These are phyloP conservation scores for Cygnus buccinator DNA, from an alignment of 2,113 vertebrate species.

Conservation along the genomic window DNA sequence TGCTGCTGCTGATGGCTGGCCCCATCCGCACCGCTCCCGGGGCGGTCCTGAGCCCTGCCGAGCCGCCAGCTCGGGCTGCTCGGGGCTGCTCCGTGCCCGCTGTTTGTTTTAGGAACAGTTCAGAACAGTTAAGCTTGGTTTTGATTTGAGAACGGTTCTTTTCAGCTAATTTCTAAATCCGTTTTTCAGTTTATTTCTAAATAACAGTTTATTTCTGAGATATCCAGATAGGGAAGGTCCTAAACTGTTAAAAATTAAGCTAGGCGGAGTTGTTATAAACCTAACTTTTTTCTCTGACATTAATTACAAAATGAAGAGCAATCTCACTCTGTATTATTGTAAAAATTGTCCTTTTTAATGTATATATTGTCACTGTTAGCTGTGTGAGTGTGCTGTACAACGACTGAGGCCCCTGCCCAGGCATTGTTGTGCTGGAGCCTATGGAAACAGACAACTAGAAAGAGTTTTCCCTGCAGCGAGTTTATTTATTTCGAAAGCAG, in stretches of 20 bases:
- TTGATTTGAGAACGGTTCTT: too few species aligned
- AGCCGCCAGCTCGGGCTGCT: too few species aligned
- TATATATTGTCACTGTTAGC: neutral
- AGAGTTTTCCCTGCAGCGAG: neutral
- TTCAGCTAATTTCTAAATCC: too few species aligned
- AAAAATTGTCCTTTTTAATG: neutral
- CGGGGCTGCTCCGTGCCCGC: too few species aligned
- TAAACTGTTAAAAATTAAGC: neutral
- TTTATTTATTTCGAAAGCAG: neutral
- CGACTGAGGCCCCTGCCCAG: neutral
- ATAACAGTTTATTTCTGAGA: neutral
- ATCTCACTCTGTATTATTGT: neutral
- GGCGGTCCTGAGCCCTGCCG: too few species aligned
- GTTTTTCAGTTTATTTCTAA: too few species aligned
- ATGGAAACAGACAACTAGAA: rapidly evolving
- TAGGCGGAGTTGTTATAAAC: neutral
- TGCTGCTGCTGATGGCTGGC: neutral
- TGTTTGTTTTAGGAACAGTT: too few species aligned
- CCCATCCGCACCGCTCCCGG: neutral
- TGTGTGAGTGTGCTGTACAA: neutral
- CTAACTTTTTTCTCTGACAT: neutral
- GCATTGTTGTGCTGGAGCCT: neutral
- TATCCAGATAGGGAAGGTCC: too few species aligned
- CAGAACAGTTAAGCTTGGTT: too few species aligned
- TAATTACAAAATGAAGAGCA: neutral